These are phyloP conservation scores for Nannospalax galili DNA, from an alignment of 2,113 vertebrate genomes.

Conservation along the genomic window DNA sequence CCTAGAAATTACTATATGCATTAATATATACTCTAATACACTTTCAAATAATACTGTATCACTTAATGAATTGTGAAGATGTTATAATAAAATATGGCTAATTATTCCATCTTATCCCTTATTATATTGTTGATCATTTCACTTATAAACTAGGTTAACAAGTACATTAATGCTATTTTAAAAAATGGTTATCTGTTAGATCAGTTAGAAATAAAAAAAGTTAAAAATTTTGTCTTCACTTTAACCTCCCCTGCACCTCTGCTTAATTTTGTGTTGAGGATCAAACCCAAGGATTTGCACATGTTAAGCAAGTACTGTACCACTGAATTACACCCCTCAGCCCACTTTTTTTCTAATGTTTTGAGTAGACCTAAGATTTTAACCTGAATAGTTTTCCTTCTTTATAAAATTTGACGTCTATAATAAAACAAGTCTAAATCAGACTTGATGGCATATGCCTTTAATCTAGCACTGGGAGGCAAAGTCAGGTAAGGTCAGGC, in stretches of 20 bases:
- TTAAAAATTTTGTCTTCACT: slow-evolving; percentile 19
- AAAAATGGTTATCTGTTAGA: not conserved
- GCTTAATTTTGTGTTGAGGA: not conserved
- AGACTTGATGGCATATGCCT: not conserved
- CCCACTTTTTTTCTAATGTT: not conserved
- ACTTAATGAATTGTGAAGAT: not conserved
- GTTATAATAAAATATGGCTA: not conserved
- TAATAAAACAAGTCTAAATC: not conserved
- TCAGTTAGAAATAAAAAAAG: not conserved
- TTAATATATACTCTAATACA: not conserved
- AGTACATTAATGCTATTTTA: not conserved
- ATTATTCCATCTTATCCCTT: not conserved
- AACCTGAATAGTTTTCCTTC: not conserved
- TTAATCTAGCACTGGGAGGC: too few relatives aligned
- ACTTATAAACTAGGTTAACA: not conserved
- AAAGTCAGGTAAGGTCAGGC: too few relatives aligned
- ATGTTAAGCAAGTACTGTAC: not conserved
- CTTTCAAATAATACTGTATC: not conserved
- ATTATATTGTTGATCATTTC: not conserved
- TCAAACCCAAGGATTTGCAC: not conserved
- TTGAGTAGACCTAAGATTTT: not conserved
- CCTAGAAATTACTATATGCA: not conserved
- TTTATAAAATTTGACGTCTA: not conserved
- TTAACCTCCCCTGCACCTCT: not conserved
- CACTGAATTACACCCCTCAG: not conserved